These are phyloP conservation scores for Antheraea assamensis DNA, from an alignment of 2,888 invertebrate species.

Conservation along the genomic window DNA sequence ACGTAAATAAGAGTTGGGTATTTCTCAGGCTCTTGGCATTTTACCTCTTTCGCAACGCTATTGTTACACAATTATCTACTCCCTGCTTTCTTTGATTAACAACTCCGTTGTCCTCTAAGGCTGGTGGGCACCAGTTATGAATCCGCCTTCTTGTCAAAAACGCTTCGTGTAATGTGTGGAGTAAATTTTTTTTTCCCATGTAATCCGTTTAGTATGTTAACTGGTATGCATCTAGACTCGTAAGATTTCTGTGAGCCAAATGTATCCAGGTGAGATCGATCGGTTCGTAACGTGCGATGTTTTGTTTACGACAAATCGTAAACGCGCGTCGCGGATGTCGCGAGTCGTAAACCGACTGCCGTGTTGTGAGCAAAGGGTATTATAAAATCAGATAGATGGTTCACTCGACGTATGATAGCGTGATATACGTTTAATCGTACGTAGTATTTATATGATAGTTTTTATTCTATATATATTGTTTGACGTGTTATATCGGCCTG, in stretches of 20 bases:
- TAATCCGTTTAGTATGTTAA: constrained; percentile 4
- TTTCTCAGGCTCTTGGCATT: no score
- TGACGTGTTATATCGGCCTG: no score
- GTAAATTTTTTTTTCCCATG: no score
- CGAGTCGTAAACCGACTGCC: constrained; percentile 15
- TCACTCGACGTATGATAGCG: not conserved
- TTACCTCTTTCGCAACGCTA: no score
- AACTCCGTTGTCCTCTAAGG: no score
- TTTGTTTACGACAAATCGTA: constrained; percentile 42
- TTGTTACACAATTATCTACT: no score
- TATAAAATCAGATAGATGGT: not conserved
- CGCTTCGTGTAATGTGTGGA: no score
- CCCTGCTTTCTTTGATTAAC: no score
- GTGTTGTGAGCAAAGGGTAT: not conserved
- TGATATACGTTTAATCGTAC: not conserved
- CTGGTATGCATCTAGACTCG: not conserved
- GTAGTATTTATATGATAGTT: not conserved
- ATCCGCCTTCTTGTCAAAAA: no score
- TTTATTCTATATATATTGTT: no score
- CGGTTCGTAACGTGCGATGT: constrained; percentile 32
- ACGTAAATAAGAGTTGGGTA: no score
- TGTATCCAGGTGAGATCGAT: constrained; percentile 37
- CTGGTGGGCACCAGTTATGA: no score
- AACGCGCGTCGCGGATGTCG: constrained; percentile 32
- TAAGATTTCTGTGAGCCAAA: constrained; percentile 1